Conservation (phyloP, 2,113 vertebrate genomes). For the Mastomys natalensis region DNA sequence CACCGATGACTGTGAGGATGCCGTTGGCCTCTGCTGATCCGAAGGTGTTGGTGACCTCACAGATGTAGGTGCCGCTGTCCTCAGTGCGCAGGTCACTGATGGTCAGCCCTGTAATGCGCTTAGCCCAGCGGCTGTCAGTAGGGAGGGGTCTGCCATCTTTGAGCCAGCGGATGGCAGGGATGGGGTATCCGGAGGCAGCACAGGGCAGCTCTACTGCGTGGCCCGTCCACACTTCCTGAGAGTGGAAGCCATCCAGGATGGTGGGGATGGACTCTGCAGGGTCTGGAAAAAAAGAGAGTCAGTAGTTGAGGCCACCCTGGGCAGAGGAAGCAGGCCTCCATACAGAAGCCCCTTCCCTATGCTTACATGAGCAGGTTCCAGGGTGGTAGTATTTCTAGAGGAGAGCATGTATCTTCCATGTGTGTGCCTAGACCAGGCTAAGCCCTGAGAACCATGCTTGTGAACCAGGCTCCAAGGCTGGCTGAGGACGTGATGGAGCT, state of each 20-base stretch:
- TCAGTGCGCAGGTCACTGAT: conserved; percentile 94
- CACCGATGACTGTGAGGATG: conserved; percentile 95
- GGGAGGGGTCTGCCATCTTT: conserved; percentile 96
- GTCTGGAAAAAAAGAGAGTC: conserved; percentile 84
- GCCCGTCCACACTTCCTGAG: conserved; percentile 93
- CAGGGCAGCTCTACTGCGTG: conserved; percentile 95
- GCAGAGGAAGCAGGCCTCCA: too few species aligned
- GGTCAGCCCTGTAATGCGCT: conserved; percentile 94
- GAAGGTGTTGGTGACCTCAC: conserved; percentile 98
- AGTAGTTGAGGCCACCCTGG: neutral
- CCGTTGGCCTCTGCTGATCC: conserved; percentile 97
- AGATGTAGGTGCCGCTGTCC: conserved; percentile 98
- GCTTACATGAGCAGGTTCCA: rapidly evolving
- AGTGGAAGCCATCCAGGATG: conserved; percentile 97
- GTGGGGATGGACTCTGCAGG: conserved; percentile 96
- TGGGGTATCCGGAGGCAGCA: conserved; percentile 96
- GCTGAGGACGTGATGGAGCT: neutral
- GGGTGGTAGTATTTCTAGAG: neutral
- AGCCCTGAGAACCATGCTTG: neutral
- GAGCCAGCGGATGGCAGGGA: conserved; percentile 96
- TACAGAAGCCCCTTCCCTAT: neutral
- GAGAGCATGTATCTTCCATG: neutral
- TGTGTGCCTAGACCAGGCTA: neutral
- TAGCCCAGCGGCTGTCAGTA: conserved; percentile 94
- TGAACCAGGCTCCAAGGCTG: neutral